These are phyloP conservation scores for Phengaris arion DNA, from an alignment of 2,888 invertebrate genomes.

Conservation along the genomic window DNA sequence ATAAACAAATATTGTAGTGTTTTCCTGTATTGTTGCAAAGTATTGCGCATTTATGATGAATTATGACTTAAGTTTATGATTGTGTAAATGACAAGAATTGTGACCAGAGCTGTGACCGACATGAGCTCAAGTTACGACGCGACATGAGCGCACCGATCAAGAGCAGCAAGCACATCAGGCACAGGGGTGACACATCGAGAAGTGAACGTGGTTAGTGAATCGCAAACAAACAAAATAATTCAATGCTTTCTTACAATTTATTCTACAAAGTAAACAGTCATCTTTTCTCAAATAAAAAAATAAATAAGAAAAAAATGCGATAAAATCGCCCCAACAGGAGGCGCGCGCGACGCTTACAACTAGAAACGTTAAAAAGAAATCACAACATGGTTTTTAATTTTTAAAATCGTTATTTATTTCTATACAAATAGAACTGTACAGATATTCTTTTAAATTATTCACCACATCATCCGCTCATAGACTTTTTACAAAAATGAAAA, in stretches of 20 bases:
- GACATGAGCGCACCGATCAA: not conserved
- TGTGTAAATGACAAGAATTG: too few species aligned
- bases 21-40: too few species aligned
- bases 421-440: slow-evolving; percentile 82
- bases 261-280: slow-evolving; percentile 77
- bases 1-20: too few species aligned
- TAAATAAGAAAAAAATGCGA: slow-evolving; percentile 63
- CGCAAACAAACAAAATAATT: slow-evolving; percentile 43
- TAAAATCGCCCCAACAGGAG: slow-evolving; percentile 46
- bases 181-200: not conserved
- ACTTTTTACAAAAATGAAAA: slow-evolving; percentile 82
- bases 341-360: slow-evolving; percentile 55
- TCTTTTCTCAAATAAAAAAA: slow-evolving; percentile 67
- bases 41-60: too few species aligned
- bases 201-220: slow-evolving; percentile 26
- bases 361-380: slow-evolving; percentile 68
- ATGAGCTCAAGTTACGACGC: too few species aligned
- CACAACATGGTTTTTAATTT: slow-evolving; percentile 75
- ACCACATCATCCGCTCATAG: slow-evolving; percentile 76
- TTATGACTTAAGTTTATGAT: too few species aligned
- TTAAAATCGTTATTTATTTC: slow-evolving; percentile 80
- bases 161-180: not conserved
- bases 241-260: slow-evolving; percentile 73
- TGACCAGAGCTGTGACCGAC: too few species aligned
- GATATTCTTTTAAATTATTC: slow-evolving; percentile 79